Percentiles rank a stretch among this genome's conserved stretches.
phyloP scores from a whole-genome alignment of 1,140 invertebrate genomes.

The Chymomyza costata region DNA sequence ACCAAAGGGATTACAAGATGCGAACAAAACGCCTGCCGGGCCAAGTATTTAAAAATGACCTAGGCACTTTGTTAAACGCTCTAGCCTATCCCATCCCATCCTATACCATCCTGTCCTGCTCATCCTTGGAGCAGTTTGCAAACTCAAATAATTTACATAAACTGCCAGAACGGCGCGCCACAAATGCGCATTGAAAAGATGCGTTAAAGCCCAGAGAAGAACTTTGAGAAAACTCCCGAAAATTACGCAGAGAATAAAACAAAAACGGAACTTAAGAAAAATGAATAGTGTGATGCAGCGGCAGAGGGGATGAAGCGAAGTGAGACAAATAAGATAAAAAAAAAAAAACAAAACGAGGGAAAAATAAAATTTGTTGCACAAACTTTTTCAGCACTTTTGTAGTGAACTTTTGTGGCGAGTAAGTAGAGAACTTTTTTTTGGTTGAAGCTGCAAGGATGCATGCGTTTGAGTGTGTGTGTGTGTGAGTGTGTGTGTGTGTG shows the following conservation, averaged over 20 bases:
- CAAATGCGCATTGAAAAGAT: conserved; percentile 38
- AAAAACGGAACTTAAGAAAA: no score
- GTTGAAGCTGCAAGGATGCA: not conserved
- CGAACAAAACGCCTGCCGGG: conserved; percentile 25
- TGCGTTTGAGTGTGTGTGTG: not conserved
- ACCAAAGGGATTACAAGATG: conserved; percentile 43
- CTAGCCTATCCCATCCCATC: conserved; percentile 3
- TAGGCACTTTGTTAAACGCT: conserved; percentile 17
- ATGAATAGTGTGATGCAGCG: no score
- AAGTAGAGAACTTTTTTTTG: conserved; percentile 46
- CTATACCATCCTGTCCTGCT: conserved; percentile 6
- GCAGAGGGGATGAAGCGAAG: no score
- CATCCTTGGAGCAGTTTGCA: no score
- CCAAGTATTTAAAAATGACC: conserved; percentile 54
- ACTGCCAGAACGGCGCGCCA: conserved; percentile 25
- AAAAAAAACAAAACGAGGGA: conserved; percentile 20
- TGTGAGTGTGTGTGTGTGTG: conserved; percentile 14
- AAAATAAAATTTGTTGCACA: conserved; percentile 58
- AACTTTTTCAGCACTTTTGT: conserved; percentile 60
- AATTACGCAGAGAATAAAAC: conserved; percentile 23
- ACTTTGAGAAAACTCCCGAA: conserved; percentile 30
- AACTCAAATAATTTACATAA: conserved; percentile 59
- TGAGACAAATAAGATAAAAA: conserved; percentile 24
- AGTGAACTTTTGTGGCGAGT: conserved; percentile 55
- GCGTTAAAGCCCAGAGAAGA: conserved; percentile 9